Evolutionary conservation across 2,797 vertebrate genomes (phyloP), one percentile per base, ranked within the genome.

Genomic region (Coilia nasus): DNA sequence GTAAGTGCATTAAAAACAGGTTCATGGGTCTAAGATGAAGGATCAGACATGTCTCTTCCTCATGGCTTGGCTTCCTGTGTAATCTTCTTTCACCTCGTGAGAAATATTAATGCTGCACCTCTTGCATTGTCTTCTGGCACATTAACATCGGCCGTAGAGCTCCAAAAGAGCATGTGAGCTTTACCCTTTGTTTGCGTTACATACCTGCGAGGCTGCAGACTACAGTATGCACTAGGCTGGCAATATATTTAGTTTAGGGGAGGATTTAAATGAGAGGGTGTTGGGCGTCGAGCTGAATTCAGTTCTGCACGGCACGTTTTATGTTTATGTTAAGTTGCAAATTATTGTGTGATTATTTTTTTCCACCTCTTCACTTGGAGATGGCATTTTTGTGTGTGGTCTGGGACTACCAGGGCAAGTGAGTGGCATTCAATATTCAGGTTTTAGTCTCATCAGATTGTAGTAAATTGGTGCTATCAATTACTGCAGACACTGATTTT

Each of bases 381-480:
- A 35, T n/a, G 62, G 83, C 54, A 15, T n/a, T 19, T 83, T 84
- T 35, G n/a, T 83, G 81, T 83, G 56, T 82, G 14, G 71, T 19
- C 17, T 21, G 15, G 71, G 28, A 31, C 28, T 71, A 19, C 59
- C 54, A 81, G 71, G 64, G 85, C 89, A 89, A 90, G 86, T 87
- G 88, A 94, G 91, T 93, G 90, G 93, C 85, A 86, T 94, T 89
- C 91, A 94, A 95, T 91, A 94, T 93, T 95, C 93, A 92, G 89
- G 92, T 85, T 92, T 93, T 93, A 93, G 95, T 94, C 94, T 94
- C 90, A 80, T 93, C 92, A 92, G 90, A 88, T 90, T 85, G 81
- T 90, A 91, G 91, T 93, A 93, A 94, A 95, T 95, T 95, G 91
- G 87, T 94, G 86, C 90, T 83, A 95, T 96, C 94, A 95, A 91